phyloP scores from a whole-genome alignment of 2,113 vertebrate species.

The Agapornis roseicollis region DNA sequence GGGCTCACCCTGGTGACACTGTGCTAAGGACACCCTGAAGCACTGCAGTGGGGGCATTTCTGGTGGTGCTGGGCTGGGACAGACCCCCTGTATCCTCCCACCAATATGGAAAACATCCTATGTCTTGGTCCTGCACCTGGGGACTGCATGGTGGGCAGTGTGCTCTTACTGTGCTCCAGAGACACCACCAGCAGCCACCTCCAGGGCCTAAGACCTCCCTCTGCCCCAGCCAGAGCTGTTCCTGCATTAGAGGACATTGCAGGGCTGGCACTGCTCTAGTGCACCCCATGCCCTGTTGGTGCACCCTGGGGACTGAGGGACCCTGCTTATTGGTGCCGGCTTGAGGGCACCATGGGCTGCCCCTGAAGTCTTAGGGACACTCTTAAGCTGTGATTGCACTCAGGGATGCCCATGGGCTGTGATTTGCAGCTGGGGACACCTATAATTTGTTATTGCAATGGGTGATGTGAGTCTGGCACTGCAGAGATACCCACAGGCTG shows the following conservation, averaged over 20 bases:
- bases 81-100: not conserved
- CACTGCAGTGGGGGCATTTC: not conserved
- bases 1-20: not conserved
- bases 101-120: rapidly evolving
- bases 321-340: not conserved
- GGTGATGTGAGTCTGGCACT: not conserved
- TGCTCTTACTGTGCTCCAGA: not conserved
- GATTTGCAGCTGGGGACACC: not conserved
- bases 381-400: not conserved
- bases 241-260: rapidly evolving
- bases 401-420: not conserved
- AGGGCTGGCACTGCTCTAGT: not conserved
- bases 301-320: not conserved
- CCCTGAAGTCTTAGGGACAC: not conserved
- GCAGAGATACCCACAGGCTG: not conserved
- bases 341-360: not conserved
- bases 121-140: rapidly evolving
- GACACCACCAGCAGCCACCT: not conserved
- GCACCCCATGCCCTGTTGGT: not conserved
- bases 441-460: not conserved
- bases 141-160: not conserved
- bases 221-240: not conserved
- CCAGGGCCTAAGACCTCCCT: not conserved
- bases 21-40: not conserved
- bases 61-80: not conserved